phyloP scores from a whole-genome alignment of 2,888 invertebrate species.

The Pasiphila rectangulata region DNA sequence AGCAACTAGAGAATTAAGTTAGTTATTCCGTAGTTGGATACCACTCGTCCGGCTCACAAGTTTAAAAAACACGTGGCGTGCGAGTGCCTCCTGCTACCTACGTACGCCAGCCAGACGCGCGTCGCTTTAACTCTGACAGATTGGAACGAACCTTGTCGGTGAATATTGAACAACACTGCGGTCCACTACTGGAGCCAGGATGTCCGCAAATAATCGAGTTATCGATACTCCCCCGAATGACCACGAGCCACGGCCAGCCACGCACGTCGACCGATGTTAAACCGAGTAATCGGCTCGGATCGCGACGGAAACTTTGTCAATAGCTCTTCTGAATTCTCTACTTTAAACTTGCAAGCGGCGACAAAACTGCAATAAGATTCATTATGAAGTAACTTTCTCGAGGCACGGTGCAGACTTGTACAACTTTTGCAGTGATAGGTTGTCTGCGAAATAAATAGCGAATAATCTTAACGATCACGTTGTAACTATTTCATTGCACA shows the following conservation, averaged over 20 bases:
- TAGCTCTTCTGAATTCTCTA: conserved; percentile 57
- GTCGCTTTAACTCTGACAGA: not conserved
- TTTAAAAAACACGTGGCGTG: conserved; percentile 31
- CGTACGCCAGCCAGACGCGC: not conserved
- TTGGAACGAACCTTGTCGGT: not conserved
- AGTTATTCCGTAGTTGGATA: conserved; percentile 23
- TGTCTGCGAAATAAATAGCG: conserved; percentile 3
- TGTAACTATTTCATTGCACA: not conserved
- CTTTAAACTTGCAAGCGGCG: conserved; percentile 59
- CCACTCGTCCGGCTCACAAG: conserved; percentile 25
- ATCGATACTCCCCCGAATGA: conserved; percentile 46
- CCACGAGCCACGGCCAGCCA: conserved; percentile 11
- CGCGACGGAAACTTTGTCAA: conserved; percentile 61
- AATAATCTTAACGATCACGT: not conserved
- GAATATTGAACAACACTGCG: conserved; percentile 27
- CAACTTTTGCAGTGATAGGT: conserved; percentile 21
- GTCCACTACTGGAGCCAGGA: conserved; percentile 34
- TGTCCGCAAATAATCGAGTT: conserved; percentile 54
- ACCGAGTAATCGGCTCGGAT: conserved; percentile 60
- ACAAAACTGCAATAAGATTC: conserved; percentile 63
- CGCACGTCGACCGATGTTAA: conserved; percentile 36
- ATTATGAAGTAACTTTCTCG: conserved; percentile 47
- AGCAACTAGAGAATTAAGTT: conserved; percentile 18
- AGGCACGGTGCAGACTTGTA: conserved; percentile 30
- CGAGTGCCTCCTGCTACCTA: conserved; percentile 26